A percentile compares a stretch with the other conserved stretches of the same genome.
Evolutionary conservation across 1,140 invertebrate genomes (phyloP).

Genomic region (Plodia interpunctella): DNA sequence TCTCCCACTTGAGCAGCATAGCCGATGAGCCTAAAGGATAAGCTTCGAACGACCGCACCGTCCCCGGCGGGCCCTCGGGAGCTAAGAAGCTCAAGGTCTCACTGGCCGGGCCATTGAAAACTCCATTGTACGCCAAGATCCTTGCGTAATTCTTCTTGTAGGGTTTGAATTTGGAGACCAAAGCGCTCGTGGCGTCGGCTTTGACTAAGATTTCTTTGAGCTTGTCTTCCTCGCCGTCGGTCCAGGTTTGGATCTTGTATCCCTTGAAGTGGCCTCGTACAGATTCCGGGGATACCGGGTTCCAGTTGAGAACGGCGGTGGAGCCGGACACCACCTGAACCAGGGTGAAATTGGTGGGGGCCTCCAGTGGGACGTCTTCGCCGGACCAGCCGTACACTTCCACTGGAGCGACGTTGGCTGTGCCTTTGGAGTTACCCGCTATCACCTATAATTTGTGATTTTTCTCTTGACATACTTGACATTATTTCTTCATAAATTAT

Average conservation of each 20-base stretch:
- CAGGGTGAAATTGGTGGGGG: conserved; percentile 91
- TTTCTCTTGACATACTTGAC: no score
- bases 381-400: conserved; percentile 95
- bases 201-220: conserved; percentile 89
- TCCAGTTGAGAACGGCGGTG: conserved; percentile 90
- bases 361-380: conserved; percentile 91
- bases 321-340: conserved; percentile 84
- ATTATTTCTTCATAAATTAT: no score
- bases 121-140: conserved; percentile 93
- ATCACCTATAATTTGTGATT: conserved; percentile 79
- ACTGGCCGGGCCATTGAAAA: conserved; percentile 93
- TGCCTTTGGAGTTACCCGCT: conserved; percentile 93
- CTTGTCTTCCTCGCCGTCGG: conserved; percentile 87
- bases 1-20: conserved; percentile 93
- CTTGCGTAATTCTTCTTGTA: conserved; percentile 93
- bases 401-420: conserved; percentile 88
- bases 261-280: conserved; percentile 95
- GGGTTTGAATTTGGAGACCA: conserved; percentile 93
- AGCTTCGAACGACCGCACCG: conserved; percentile 89
- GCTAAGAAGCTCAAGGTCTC: conserved; percentile 90
- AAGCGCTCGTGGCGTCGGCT: conserved; percentile 82
- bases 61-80: conserved; percentile 94
- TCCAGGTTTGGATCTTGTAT: conserved; percentile 97
- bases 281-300: conserved; percentile 85
- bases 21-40: conserved; percentile 92